phyloP scores from a whole-genome alignment of 2,113 vertebrate genomes.

The Gallinago jamesoni region DNA sequence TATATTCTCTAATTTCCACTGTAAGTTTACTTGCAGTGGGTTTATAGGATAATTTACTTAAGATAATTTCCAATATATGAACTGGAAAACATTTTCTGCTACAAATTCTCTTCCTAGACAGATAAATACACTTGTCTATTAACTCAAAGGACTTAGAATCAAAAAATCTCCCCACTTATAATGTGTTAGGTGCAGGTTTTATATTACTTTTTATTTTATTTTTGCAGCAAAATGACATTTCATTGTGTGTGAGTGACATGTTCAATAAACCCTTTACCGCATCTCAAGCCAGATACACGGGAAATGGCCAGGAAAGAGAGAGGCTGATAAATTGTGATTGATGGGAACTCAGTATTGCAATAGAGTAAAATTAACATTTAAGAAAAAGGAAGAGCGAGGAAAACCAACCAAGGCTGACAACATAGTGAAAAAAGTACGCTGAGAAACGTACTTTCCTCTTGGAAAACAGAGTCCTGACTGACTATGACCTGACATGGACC shows the following conservation, averaged over 20 bases:
- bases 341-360: neutral
- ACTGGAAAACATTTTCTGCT: neutral
- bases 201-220: constrained; percentile 7
- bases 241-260: neutral
- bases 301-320: neutral
- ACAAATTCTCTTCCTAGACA: neutral
- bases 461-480: neutral
- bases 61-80: neutral
- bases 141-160: neutral
- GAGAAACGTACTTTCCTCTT: neutral
- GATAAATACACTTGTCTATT: neutral
- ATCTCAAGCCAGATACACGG: constrained; percentile 6
- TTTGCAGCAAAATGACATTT: neutral
- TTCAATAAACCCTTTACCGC: constrained; percentile 18
- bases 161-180: neutral
- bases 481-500: neutral
- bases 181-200: neutral
- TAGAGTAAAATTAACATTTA: neutral
- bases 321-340: constrained; percentile 33
- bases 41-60: neutral
- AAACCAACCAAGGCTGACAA: neutral
- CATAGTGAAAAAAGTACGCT: neutral
- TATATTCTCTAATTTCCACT: neutral
- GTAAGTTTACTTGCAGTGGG: neutral
- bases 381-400: neutral